A percentile compares a stretch with the other conserved stretches of the same genome.
Conservation (phyloP, 37 sponge, comb jelly and placozoan species). For the Cladorhizidae sp. region DNA sequence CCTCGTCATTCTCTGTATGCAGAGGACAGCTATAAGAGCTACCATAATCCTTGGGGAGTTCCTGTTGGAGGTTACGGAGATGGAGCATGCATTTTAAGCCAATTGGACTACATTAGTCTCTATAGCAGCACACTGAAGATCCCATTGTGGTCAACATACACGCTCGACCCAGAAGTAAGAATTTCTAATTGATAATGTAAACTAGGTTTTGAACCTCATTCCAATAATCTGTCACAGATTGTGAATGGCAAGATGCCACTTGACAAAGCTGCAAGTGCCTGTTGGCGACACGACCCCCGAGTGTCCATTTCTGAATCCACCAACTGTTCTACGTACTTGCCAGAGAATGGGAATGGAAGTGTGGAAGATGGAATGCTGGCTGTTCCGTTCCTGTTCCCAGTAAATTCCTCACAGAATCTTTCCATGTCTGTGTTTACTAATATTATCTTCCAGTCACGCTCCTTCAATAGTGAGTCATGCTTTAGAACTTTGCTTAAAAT, state of each 20-base stretch:
- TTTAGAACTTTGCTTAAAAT: no score
- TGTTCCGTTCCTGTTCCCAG: no score
- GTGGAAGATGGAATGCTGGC: no score
- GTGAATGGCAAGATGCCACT: background rate
- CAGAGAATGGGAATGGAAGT: background rate
- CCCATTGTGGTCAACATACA: slow-evolving; percentile 65
- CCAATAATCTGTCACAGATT: background rate
- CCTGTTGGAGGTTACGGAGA: slow-evolving; percentile 42
- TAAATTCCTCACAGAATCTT: background rate
- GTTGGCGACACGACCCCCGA: slow-evolving; percentile 9
- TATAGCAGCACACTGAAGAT: slow-evolving; percentile 64
- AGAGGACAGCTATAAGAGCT: background rate
- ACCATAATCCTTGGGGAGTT: slow-evolving; percentile 60
- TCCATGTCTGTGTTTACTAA: background rate
- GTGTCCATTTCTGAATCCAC: background rate
- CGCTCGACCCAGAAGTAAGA: slow-evolving; percentile 14
- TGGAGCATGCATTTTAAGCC: slow-evolving; percentile 48
- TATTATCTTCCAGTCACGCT: background rate
- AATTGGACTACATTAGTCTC: slow-evolving; percentile 41
- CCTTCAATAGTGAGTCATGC: background rate
- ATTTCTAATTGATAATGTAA: background rate
- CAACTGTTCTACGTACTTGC: background rate
- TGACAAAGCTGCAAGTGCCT: background rate
- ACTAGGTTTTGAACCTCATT: background rate
- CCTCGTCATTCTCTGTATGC: no score